Base-by-base conservation (phyloP, 2,113 vertebrate species). In the Thunnus thynnus region DNA sequence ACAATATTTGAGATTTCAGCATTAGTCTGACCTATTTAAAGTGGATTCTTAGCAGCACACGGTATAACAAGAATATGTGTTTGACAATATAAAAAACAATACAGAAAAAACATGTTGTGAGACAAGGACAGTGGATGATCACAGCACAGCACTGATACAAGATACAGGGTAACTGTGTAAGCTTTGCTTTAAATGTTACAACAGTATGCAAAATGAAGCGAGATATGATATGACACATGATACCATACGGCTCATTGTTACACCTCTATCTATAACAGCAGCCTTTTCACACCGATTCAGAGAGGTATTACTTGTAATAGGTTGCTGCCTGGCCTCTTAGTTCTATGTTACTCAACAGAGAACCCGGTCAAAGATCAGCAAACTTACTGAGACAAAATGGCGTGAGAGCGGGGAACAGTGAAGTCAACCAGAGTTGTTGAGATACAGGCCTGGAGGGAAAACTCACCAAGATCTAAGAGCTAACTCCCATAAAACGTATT, bases 301-400 rank as follows among this genome's bases (percentile, higher is more conserved):
- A 72, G 47, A 66, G 48, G 27, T 17, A 32, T 75, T 52, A 25
- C 3, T 18, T 6, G 0, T 69, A 46, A 72, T 4, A 48, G 22
- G 61, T 60, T n/a, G 14, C n/a, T 70, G 66, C 44, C 62, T 10
- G 12, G 36, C 36, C 48, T 46, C 55, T 65, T 65, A 77, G 41
- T 72, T 72, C 69, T 63, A 14, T 66, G 50, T 68, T 78, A 61
- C 71, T 64, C 32, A 82, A 87, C 61, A 74, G 30, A 75, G 46
- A 70, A 73, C 46, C 41, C 71, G 75, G 57, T 72, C 74, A 83
- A 74, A 81, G 87, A 67, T 80, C 86, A 80, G 67, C 51, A 75
- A 80, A 72, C 36, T 58, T 66, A 58, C 25, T 6, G 55, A 87
- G 63, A 86, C 78, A 50, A 20, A 32, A 80, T 47, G 54, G 78